Evolutionary conservation across 2,113 vertebrate species (phyloP).

Genomic region (Apistogramma diplotaenia): DNA sequence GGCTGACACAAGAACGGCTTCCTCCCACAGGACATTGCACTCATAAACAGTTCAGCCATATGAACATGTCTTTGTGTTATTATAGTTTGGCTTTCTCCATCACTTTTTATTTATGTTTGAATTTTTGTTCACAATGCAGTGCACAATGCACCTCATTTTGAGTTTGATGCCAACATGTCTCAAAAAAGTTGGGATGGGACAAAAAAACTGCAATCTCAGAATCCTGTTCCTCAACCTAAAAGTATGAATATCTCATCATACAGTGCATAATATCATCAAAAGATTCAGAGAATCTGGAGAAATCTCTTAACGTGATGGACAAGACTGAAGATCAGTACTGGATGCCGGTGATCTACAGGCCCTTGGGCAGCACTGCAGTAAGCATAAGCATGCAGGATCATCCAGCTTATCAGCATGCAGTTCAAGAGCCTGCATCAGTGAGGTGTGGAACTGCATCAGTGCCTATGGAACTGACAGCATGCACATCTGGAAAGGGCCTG

Average conservation of each 20-base stretch:
- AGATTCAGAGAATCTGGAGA: neutral
- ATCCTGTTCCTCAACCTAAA: neutral
- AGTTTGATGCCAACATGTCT: too few species aligned
- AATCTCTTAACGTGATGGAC: neutral
- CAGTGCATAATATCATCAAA: neutral
- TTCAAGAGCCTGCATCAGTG: too few species aligned
- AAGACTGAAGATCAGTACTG: too few species aligned
- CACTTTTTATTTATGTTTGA: neutral
- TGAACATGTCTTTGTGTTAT: neutral
- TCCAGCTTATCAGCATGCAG: too few species aligned
- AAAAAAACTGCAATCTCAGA: neutral
- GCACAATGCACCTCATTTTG: too few species aligned
- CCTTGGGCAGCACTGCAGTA: too few species aligned
- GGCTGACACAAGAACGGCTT: neutral
- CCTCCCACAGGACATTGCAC: conserved; percentile 17
- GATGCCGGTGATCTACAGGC: too few species aligned
- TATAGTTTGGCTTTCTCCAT: neutral
- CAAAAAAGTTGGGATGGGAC: too few species aligned
- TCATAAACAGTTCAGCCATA: neutral
- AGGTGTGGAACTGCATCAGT: too few species aligned
- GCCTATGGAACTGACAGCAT: too few species aligned
- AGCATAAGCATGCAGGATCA: too few species aligned
- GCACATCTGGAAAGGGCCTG: too few species aligned
- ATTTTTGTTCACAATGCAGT: neutral
- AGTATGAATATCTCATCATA: neutral